phyloP scores from a whole-genome alignment of 2,113 vertebrate genomes.

The Amphilophus citrinellus region DNA sequence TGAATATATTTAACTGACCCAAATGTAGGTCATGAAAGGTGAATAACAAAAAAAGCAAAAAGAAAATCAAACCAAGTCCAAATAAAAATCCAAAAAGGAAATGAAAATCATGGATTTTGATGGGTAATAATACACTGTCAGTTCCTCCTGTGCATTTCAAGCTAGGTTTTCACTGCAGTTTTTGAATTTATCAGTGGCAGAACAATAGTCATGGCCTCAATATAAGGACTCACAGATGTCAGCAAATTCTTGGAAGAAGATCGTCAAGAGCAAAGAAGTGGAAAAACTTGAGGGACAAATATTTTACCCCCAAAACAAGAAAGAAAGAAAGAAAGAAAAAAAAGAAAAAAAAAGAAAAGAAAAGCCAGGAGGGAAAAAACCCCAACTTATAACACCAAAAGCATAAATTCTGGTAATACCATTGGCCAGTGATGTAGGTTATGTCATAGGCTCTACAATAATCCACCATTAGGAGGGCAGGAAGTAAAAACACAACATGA shows the following conservation, averaged over 20 bases:
- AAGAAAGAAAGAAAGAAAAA: neutral
- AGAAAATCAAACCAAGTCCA: too few relatives aligned
- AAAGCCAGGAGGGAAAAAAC: neutral
- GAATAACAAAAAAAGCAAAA: too few relatives aligned
- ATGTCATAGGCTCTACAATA: fast-evolving
- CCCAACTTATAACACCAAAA: neutral
- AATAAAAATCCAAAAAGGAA: too few relatives aligned
- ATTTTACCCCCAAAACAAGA: neutral
- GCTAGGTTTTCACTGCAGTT: fast-evolving
- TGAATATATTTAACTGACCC: neutral
- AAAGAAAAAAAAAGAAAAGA: neutral
- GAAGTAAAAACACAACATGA: neutral
- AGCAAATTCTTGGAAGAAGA: neutral
- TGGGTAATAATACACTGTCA: neutral
- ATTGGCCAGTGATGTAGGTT: neutral
- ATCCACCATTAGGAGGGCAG: neutral
- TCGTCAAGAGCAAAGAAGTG: neutral
- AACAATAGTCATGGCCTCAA: too few relatives aligned
- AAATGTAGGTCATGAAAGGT: neutral
- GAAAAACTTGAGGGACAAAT: neutral
- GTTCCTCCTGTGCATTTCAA: neutral
- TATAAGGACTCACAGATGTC: neutral
- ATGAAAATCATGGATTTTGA: too few relatives aligned
- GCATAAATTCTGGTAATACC: neutral
- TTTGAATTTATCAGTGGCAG: neutral